Conservation (phyloP, 2,797 vertebrate genomes). For the Malurus leucopterus region DNA sequence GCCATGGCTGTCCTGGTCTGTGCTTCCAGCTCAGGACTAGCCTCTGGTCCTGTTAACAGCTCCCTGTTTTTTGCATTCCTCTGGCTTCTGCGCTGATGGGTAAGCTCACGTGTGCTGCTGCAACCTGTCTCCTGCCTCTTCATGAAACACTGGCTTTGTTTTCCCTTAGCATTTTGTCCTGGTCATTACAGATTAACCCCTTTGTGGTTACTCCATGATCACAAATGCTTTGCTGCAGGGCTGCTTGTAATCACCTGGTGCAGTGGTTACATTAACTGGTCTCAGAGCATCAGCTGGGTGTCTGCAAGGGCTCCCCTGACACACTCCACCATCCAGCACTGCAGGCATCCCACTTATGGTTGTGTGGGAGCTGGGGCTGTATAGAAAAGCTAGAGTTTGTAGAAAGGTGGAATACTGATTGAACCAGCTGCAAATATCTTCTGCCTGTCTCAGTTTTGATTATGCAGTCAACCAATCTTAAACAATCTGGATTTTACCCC, state of each 20-base stretch:
- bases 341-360: not conserved
- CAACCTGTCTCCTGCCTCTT: not conserved
- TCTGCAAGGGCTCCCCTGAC: not conserved
- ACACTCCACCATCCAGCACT: not conserved
- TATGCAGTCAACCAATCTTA: not conserved
- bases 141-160: not conserved
- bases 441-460: not conserved
- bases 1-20: not conserved
- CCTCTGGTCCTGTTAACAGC: not conserved
- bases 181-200: not conserved
- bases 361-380: not conserved
- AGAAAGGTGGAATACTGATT: not conserved
- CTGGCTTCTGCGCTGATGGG: not conserved
- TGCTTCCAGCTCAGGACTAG: not conserved
- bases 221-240: not conserved
- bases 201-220: not conserved
- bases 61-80: constrained; percentile 24
- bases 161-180: not conserved
- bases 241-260: accelerated
- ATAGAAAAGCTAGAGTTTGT: not conserved
- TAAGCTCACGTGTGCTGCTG: not conserved
- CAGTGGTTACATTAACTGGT: not conserved
- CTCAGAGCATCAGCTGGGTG: not conserved
- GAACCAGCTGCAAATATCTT: not conserved
- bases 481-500: not conserved